A percentile compares a stretch with the other conserved stretches of the same genome.
These are phyloP conservation scores for Hypercompe scribonia DNA, from an alignment of 2,888 invertebrate genomes.

Conservation along the genomic window DNA sequence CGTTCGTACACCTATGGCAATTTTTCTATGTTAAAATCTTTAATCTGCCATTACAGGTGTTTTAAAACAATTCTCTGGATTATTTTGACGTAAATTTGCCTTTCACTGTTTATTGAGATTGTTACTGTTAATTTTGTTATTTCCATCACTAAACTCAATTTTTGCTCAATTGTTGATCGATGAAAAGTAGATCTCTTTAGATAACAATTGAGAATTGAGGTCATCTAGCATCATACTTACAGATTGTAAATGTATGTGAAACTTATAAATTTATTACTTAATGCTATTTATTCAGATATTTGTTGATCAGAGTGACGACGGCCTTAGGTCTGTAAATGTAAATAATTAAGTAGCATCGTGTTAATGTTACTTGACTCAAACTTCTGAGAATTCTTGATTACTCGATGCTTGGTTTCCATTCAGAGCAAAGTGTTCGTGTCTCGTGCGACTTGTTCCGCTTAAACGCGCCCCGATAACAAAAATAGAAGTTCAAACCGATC, in stretches of 20 bases:
- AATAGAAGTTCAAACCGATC: constrained; percentile 74
- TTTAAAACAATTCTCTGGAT: constrained; percentile 33
- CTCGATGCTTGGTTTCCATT: constrained; percentile 63
- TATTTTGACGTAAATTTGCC: constrained; percentile 26
- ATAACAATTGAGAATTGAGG: constrained; percentile 70
- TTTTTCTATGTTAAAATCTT: constrained; percentile 28
- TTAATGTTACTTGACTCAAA: constrained; percentile 57
- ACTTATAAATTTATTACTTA: constrained; percentile 30
- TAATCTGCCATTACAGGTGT: constrained; percentile 37
- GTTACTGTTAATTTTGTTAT: constrained; percentile 17
- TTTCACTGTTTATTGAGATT: constrained; percentile 22
- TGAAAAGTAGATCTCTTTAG: constrained; percentile 69
- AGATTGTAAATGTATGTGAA: constrained; percentile 38
- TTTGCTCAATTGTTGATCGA: constrained; percentile 66
- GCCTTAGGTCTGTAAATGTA: constrained; percentile 53
- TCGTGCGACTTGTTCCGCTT: constrained; percentile 60
- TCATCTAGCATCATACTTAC: constrained; percentile 52
- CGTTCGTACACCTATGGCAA: constrained; percentile 25
- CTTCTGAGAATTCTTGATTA: constrained; percentile 68
- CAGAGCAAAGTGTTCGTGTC: constrained; percentile 59
- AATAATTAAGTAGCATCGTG: constrained; percentile 43
- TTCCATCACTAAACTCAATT: constrained; percentile 13
- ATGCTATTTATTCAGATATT: not conserved
- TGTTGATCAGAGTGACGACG: constrained; percentile 13
- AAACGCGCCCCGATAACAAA: constrained; percentile 67